Percentiles rank a stretch among this genome's conserved stretches.
These are phyloP conservation scores for Latrodectus geometricus DNA, from an alignment of 1,140 invertebrate species.

Conservation along the genomic window DNA sequence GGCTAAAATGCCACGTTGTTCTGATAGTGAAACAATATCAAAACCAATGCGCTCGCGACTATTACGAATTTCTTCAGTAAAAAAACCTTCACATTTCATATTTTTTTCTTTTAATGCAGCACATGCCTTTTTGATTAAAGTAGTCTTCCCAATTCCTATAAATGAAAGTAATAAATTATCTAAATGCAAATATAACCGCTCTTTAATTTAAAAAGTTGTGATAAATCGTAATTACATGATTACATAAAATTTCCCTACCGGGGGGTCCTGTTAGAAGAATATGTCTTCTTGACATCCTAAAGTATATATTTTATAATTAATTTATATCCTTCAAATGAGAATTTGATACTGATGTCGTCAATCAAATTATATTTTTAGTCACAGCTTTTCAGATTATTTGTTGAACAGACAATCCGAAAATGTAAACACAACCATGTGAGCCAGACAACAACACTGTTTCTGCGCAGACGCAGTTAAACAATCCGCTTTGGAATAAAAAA, in stretches of 20 bases:
- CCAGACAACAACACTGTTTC: no score
- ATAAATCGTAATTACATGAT: neutral
- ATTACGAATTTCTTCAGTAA: conserved; percentile 75
- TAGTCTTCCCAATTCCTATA: conserved; percentile 76
- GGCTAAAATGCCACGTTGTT: conserved; percentile 70
- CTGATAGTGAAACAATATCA: conserved; percentile 73
- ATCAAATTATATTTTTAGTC: no score
- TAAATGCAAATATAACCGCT: neutral
- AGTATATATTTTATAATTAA: no score
- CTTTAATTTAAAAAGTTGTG: neutral
- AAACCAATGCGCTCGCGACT: conserved; percentile 73
- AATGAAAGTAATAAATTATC: neutral
- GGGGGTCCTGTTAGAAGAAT: conserved; percentile 31
- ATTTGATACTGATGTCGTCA: no score
- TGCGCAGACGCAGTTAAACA: no score
- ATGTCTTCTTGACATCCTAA: conserved; percentile 8
- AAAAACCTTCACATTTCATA: conserved; percentile 73
- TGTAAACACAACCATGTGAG: no score
- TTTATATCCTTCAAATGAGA: no score
- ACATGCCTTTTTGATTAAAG: conserved; percentile 72
- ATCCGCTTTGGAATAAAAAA: no score
- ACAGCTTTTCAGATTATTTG: no score
- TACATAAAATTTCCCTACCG: neutral
- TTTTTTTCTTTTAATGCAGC: conserved; percentile 67
- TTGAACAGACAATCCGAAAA: no score